Evolutionary conservation across 2,113 vertebrate species (phyloP).

Genomic region (Mustela lutreola): DNA sequence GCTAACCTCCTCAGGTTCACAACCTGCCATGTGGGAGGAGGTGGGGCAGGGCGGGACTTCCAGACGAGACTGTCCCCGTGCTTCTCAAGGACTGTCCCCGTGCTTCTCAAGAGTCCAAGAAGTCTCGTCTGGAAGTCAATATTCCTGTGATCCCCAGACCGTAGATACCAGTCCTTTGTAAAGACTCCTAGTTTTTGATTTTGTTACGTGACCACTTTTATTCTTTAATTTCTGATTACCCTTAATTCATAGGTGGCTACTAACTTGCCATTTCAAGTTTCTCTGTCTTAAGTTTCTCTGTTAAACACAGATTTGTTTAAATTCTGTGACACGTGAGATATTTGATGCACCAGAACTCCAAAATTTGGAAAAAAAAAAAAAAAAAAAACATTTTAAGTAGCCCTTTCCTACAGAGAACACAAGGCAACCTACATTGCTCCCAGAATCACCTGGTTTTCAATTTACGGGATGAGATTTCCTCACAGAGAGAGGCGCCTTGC

Average conservation of each 20-base stretch:
- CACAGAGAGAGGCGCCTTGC: fast-evolving
- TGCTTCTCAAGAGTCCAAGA: no score
- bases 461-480: background rate
- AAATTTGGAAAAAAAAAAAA: background rate
- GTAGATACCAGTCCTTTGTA: fast-evolving
- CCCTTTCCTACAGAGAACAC: background rate
- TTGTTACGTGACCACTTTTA: background rate
- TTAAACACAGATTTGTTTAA: background rate
- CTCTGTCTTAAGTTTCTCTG: background rate
- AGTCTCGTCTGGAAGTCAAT: no score
- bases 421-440: background rate
- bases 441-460: background rate
- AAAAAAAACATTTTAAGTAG: background rate
- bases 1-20: background rate
- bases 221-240: background rate
- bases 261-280: background rate
- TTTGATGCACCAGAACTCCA: background rate
- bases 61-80: background rate
- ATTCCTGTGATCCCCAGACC: no score
- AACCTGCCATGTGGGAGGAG: fast-evolving
- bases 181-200: background rate
- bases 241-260: background rate
- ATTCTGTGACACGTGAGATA: background rate
- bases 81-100: background rate
- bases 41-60: background rate